These are phyloP conservation scores for Eupithecia insigniata DNA, from an alignment of 2,888 invertebrate species.

Conservation along the genomic window DNA sequence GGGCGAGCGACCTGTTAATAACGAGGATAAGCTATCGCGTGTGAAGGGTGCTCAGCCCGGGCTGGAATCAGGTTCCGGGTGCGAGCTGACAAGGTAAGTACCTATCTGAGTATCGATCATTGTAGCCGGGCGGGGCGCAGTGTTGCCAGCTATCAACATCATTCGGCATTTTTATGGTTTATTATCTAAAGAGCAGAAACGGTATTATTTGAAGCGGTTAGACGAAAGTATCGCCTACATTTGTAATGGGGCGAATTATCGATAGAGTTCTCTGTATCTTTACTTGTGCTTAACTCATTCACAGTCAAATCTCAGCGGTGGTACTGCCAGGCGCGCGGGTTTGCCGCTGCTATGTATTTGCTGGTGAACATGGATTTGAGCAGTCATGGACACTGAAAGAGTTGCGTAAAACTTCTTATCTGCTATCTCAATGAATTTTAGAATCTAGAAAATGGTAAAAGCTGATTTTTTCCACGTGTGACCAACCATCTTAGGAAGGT, in stretches of 20 bases:
- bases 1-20: neutral
- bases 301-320: neutral
- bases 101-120: slow-evolving; percentile 9
- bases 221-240: neutral
- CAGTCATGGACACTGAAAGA: too few relatives aligned
- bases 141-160: neutral
- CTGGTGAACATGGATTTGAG: too few relatives aligned
- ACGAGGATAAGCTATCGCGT: neutral
- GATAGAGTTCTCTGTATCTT: neutral
- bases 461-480: too few relatives aligned
- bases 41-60: neutral
- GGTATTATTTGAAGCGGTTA: neutral
- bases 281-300: neutral
- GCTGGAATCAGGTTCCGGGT: slow-evolving; percentile 5
- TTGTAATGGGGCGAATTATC: neutral
- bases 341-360: too few relatives aligned
- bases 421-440: too few relatives aligned
- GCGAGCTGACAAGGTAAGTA: neutral
- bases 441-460: too few relatives aligned
- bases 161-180: neutral
- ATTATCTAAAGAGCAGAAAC: too few relatives aligned
- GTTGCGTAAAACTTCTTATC: too few relatives aligned
- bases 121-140: slow-evolving; percentile 6
- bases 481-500: too few relatives aligned
- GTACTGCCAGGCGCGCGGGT: too few relatives aligned